Evolutionary conservation across 2,888 invertebrate genomes (phyloP), one percentile per base, ranked within the genome.

Genomic region (Volucella bombylans): DNA sequence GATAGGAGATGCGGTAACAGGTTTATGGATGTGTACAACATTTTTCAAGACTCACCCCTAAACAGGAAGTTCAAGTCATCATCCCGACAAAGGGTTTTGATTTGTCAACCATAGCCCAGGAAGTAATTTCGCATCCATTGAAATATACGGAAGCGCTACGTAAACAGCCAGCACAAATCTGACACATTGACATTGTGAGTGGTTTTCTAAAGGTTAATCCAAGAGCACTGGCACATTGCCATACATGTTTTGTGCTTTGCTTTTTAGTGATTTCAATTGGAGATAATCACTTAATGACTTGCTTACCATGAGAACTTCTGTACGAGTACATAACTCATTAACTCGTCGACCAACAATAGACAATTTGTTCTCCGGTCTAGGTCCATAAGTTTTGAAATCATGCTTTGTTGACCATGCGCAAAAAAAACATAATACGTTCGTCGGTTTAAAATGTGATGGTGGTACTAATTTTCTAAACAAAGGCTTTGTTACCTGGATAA

Each of bases 111-210:
- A 11, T 15, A 41, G 43, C 31, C 41, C 15, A 45, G 43, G 45
- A 50, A 76, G 39, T 49, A 47, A 55, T 57, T 64, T 49, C 18
- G 47, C 6, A 71, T 73, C 45, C 55, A 64, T 18, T 10, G 57
- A 52, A 54, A 68, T 73, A 38, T 73, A 62, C 43, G 61, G 62
- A 73, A 68, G 47, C 49, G 49, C 68, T 73, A 73, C 11, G 49
- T 65, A 73, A 76, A 52, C 74, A 76, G 49, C 65, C 54, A 14
- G 14, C 14, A 69, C 74, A 45, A 45, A 64, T 50, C 71, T 76
- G 76, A 65, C 76, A 76, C 69, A 59, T 71, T 68, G 68, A 49
- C 62, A 57, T 65, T 59, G 43, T 18, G n/a, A 47, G 38, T 15
- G 9, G 65, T 18, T 76, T 11, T 31, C 64, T 59, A 50, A 15